Conservation (phyloP, 2,113 vertebrate species). For the rat (Rattus norvegicus) region DNA sequence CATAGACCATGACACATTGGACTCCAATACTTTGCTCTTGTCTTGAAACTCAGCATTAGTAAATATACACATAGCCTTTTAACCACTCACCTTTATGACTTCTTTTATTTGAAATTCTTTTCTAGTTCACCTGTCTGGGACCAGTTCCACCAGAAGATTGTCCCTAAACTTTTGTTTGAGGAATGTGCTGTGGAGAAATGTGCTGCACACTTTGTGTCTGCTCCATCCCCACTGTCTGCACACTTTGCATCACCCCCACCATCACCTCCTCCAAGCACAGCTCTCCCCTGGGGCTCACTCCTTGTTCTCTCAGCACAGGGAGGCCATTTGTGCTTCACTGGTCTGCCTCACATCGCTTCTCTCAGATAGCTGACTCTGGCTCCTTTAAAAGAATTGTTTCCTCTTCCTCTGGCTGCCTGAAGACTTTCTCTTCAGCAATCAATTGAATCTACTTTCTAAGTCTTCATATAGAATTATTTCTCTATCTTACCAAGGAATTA, state of each 20-base stretch:
- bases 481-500: not conserved
- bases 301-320: not conserved
- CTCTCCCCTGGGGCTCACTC: rapidly evolving
- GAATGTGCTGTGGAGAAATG: not conserved
- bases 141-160: not conserved
- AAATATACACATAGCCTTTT: not conserved
- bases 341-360: too few relatives aligned
- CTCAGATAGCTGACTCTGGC: not conserved
- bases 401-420: not conserved
- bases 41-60: not conserved
- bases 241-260: too few relatives aligned
- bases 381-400: not conserved
- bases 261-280: not conserved
- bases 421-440: not conserved
- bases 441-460: not conserved
- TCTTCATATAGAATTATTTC: not conserved
- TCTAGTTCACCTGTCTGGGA: not conserved
- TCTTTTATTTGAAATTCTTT: not conserved
- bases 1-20: not conserved
- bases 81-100: not conserved
- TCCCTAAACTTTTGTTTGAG: not conserved
- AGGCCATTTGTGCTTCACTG: not conserved
- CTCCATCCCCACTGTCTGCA: too few relatives aligned
- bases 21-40: not conserved
- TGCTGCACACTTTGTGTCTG: not conserved